A percentile compares a stretch with the other conserved stretches of the same genome.
Evolutionary conservation across 2,888 invertebrate species (phyloP).

Genomic region (Zeuzera pyrina): DNA sequence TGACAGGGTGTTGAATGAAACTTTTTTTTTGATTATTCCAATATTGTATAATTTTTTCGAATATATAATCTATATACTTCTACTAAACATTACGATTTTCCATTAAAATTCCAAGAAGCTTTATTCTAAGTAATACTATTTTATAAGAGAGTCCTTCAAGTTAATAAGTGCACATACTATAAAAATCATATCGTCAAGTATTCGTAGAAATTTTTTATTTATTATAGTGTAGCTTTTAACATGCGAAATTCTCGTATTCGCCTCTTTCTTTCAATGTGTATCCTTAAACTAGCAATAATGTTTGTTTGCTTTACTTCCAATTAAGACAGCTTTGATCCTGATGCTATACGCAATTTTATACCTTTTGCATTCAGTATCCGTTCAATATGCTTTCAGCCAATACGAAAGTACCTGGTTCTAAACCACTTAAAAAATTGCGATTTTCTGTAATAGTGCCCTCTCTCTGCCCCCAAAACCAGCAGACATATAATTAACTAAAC

Average conservation of each 20-base stretch:
- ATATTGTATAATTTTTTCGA: too few species aligned
- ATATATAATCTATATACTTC: too few species aligned
- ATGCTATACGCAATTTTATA: slow-evolving; percentile 6
- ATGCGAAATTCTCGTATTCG: slow-evolving; percentile 8
- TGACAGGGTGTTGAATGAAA: too few species aligned
- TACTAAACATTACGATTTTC: too few species aligned
- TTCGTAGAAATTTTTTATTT: neutral
- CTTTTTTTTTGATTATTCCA: too few species aligned
- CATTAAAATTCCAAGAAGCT: too few species aligned
- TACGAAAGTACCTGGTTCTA: slow-evolving; percentile 6
- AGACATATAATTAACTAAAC: neutral
- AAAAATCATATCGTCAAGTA: slow-evolving; percentile 6
- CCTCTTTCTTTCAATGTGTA: slow-evolving; percentile 9
- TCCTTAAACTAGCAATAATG: slow-evolving; percentile 9
- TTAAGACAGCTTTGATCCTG: slow-evolving; percentile 7
- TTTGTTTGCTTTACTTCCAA: slow-evolving; percentile 8
- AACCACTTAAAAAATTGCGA: slow-evolving; percentile 8
- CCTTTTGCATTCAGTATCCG: slow-evolving; percentile 4
- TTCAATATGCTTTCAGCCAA: slow-evolving; percentile 11
- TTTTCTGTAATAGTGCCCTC: slow-evolving; percentile 8
- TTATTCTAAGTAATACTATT: too few species aligned
- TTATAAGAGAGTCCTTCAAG: slow-evolving; percentile 6
- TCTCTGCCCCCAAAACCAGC: neutral
- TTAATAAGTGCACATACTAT: slow-evolving; percentile 7
- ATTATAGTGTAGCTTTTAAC: slow-evolving; percentile 4